Conservation (phyloP, 2,113 vertebrate species). For the Halichoerus grypus region DNA sequence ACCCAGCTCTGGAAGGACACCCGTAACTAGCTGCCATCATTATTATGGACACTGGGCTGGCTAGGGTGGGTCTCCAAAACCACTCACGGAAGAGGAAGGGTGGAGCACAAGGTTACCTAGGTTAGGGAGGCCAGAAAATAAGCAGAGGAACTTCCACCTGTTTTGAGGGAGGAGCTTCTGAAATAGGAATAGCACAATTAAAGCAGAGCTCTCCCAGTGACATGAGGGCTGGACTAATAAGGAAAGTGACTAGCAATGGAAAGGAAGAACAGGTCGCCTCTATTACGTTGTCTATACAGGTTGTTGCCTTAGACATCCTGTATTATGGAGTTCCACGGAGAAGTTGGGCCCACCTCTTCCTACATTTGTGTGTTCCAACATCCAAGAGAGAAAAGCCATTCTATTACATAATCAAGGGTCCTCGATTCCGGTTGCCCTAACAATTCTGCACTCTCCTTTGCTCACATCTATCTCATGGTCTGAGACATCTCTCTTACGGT, state of each 20-base stretch:
- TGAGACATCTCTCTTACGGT: not conserved
- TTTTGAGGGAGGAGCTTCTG: not conserved
- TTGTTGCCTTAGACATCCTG: not conserved
- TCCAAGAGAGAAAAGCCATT: slow-evolving; percentile 24
- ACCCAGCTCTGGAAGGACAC: not conserved
- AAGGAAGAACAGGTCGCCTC: not conserved
- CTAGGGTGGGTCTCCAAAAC: not conserved
- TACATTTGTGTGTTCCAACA: not conserved
- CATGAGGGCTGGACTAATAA: not conserved
- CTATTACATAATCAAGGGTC: not conserved
- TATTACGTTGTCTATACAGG: not conserved
- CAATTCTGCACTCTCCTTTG: not conserved
- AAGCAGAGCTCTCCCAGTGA: not conserved
- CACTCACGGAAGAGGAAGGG: fast-evolving
- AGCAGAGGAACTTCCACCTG: not conserved
- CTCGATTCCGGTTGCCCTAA: not conserved
- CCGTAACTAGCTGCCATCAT: not conserved
- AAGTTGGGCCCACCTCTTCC: not conserved
- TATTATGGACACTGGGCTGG: not conserved
- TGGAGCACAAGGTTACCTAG: not conserved
- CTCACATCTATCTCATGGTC: not conserved
- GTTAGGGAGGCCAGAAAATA: not conserved
- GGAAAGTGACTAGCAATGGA: not conserved
- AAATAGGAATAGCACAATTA: not conserved
- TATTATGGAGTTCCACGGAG: not conserved